Evolutionary conservation across 2,113 vertebrate genomes (phyloP), one percentile per base, ranked within the genome.

Genomic region (Peromyscus maniculatus): DNA sequence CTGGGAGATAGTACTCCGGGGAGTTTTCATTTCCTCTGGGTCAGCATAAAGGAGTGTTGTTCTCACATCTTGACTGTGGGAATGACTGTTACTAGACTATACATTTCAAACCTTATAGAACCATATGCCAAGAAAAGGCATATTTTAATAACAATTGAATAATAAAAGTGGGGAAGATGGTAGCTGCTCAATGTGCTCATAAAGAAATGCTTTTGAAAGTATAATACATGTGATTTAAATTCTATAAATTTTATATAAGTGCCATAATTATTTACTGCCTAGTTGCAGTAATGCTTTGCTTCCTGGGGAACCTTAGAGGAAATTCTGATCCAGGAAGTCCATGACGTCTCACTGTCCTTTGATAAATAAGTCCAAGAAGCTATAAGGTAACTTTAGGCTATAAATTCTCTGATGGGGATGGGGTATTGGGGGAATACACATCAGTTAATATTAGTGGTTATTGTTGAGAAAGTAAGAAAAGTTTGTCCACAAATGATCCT

Each of bases 151-250:
- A 59, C 79, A 97, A 52, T 21, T 82, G 86, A 79, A 82, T 36
- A 87, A 66, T 77, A 33, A 52, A 93, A 87, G 87, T 12, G 55
- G 31, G n/a, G 24, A 10, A 43, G 26, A 12, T 19, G 31, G 39
- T 26, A 36, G 79, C 39, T 57, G 6, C 17, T 13, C 28, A 24
- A 6, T 33, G 46, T 15, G 11, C 10, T 94, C 36, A 79, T n/a
- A 67, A 66, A 86, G 24, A 84, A 93, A 31, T 36, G 33, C 80
- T 82, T 97, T 87, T 82, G 72, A 86, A 71, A 94, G 57, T 72
- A 46, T 5, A 77, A 80, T 24, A 9, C 15, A 46, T 88, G 59
- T 92, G 16, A 86, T 88, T 93, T 93, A 46, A 88, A 36, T 74
- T 39, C 26, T 49, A 16, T 64, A 88, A 24, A 66, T 55, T 39